Conservation (phyloP, 2,888 invertebrate species). For the Leistus spinibarbis region DNA sequence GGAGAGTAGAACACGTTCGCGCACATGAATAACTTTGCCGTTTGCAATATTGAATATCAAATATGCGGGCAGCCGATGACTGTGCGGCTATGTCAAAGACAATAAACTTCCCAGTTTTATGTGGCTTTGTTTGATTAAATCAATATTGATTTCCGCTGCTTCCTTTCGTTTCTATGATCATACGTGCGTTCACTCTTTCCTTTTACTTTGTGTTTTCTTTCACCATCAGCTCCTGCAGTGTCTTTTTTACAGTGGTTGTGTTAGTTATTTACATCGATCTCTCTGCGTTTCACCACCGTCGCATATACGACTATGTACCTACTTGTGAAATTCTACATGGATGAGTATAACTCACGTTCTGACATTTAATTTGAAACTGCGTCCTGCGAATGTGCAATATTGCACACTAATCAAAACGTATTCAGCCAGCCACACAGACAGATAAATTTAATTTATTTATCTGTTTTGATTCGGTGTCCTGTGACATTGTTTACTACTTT, state of each 20-base stretch:
- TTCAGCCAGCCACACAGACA: conserved; percentile 31
- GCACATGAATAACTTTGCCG: conserved; percentile 32
- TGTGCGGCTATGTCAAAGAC: conserved; percentile 36
- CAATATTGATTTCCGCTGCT: conserved; percentile 37
- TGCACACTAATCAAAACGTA: conserved; percentile 39
- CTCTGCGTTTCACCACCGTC: not conserved
- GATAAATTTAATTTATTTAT: conserved; percentile 37
- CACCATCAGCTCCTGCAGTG: not conserved
- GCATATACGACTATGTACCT: not conserved
- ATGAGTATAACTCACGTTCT: conserved; percentile 36
- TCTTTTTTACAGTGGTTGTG: not conserved
- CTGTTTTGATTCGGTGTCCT: conserved; percentile 25
- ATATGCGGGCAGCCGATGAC: conserved; percentile 33
- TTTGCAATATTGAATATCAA: conserved; percentile 38
- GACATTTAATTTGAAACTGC: conserved; percentile 40
- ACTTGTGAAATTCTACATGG: conserved; percentile 37
- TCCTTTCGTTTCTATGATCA: conserved; percentile 12
- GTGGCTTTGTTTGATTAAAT: conserved; percentile 39
- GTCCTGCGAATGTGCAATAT: conserved; percentile 36
- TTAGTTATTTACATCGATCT: not conserved
- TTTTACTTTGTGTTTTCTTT: conserved; percentile 8
- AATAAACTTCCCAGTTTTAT: conserved; percentile 35
- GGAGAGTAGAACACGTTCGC: not conserved
- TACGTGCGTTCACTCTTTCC: not conserved
- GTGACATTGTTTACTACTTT: not conserved